Conservation (phyloP, 2,113 vertebrate genomes). For the Oophaga pumilio region DNA sequence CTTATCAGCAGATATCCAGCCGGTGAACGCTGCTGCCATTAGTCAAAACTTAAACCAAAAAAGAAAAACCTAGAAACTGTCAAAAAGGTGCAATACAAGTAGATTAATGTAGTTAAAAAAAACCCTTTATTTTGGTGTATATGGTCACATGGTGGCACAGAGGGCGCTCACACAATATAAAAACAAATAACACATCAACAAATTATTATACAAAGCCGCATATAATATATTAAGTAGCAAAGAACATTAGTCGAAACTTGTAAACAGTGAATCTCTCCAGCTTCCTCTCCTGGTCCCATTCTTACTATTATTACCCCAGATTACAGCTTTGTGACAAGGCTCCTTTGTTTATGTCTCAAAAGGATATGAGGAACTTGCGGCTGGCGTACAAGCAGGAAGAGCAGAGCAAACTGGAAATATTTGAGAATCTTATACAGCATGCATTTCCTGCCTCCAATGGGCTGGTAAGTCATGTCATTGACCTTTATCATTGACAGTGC, state of each 20-base stretch:
- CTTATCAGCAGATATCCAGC: background rate
- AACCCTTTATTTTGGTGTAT: too few species aligned
- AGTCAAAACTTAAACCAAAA: too few species aligned
- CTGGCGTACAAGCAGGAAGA: slow-evolving; percentile 91
- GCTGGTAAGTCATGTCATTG: slow-evolving; percentile 74
- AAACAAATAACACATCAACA: too few species aligned
- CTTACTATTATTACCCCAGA: background rate
- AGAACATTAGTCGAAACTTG: too few species aligned
- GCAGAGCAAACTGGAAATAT: slow-evolving; percentile 82
- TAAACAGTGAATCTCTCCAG: background rate
- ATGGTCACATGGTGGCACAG: too few species aligned
- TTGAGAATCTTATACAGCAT: slow-evolving; percentile 80
- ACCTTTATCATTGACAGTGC: background rate
- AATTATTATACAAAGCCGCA: too few species aligned
- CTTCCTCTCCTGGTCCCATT: background rate
- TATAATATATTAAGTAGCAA: too few species aligned
- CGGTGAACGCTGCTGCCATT: background rate
- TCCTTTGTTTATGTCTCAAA: slow-evolving; percentile 58
- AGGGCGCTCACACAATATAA: too few species aligned
- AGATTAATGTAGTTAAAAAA: too few species aligned
- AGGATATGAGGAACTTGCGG: slow-evolving; percentile 95
- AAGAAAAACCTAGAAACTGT: too few species aligned
- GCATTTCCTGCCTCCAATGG: slow-evolving; percentile 88
- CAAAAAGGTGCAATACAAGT: too few species aligned
- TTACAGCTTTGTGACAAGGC: background rate